phyloP scores from a whole-genome alignment of 2,888 invertebrate species.

The Diplolepis rosae region DNA sequence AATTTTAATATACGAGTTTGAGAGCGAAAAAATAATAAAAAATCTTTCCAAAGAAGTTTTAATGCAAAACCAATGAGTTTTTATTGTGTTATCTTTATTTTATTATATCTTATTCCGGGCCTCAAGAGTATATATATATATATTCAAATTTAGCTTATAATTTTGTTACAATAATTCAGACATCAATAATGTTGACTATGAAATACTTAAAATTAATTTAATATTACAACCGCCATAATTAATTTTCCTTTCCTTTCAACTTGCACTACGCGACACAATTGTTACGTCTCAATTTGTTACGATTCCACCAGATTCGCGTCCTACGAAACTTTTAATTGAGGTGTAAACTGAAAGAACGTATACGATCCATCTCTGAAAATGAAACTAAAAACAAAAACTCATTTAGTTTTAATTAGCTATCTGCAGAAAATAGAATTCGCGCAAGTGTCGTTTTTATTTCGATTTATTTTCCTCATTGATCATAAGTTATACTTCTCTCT shows the following conservation, averaged over 20 bases:
- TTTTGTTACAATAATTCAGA: too few species aligned
- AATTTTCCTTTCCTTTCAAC: slow-evolving; percentile 48
- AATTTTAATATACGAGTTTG: too few species aligned
- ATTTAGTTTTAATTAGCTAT: neutral
- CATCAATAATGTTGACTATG: too few species aligned
- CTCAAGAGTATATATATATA: too few species aligned
- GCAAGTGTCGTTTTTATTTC: neutral
- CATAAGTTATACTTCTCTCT: neutral
- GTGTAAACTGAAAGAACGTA: neutral
- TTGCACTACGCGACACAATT: slow-evolving; percentile 51
- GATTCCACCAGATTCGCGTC: neutral
- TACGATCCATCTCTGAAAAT: neutral
- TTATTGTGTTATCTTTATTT: too few species aligned
- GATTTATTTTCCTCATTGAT: too few species aligned
- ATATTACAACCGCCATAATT: slow-evolving; percentile 46
- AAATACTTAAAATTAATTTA: slow-evolving; percentile 49
- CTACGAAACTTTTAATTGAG: slow-evolving; percentile 4
- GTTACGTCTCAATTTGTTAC: slow-evolving; percentile 52
- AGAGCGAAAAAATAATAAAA: too few species aligned
- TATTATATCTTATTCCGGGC: too few species aligned
- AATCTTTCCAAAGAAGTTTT: too few species aligned
- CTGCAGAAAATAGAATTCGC: neutral
- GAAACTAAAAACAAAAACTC: neutral
- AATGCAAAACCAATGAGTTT: too few species aligned
- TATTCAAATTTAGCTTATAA: too few species aligned